Evolutionary conservation across 1,140 invertebrate species (phyloP), one percentile per base, ranked within the genome.

Genomic region (Cydia fagiglandana): DNA sequence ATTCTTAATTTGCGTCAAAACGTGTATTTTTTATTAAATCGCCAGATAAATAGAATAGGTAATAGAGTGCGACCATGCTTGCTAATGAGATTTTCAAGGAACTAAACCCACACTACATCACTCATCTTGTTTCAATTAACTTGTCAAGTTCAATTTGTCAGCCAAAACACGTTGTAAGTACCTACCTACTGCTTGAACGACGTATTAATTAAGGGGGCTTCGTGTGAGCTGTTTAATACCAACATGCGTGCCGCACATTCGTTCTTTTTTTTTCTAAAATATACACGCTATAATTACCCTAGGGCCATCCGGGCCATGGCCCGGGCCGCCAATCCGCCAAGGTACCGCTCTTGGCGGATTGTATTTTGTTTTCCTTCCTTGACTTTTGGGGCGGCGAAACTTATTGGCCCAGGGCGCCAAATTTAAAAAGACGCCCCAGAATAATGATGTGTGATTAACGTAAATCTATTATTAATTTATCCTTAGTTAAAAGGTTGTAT

Each of bases 61-160:
- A 53, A 53, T n/a, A 17, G 15, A 53, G 50, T 17, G 15, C 6
- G 50, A 53, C 50, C 15, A 17, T 53, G 45, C 38, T 47, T 47
- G 50, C 50, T 53, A 53, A 53, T 53, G 50, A 53, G 50, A 53
- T 53, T 53, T 17, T 53, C 6, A 17, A 53, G 50, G 6, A 53
- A 53, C 50, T 17, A n/a, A 53, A 17, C 15, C 50, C 50, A 38
- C 38, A 38, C 34, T 30, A 61, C 56, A 70, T 70, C 66, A 70
- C n/a, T 70, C 34, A 70, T 70, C 34, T 70, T 24, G n/a, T 41
- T 45, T 70, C 66, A 70, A 70, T 70, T 70, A 70, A 70, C 66
- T 20, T 70, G 66, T 70, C 66, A 70, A 28, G 15, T 70, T 70
- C n/a, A 38, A 10, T 70, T 38, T 38, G n/a, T 70, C 66, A 70